phyloP scores from a whole-genome alignment of 2,888 invertebrate genomes.

The Xylota segnis region DNA sequence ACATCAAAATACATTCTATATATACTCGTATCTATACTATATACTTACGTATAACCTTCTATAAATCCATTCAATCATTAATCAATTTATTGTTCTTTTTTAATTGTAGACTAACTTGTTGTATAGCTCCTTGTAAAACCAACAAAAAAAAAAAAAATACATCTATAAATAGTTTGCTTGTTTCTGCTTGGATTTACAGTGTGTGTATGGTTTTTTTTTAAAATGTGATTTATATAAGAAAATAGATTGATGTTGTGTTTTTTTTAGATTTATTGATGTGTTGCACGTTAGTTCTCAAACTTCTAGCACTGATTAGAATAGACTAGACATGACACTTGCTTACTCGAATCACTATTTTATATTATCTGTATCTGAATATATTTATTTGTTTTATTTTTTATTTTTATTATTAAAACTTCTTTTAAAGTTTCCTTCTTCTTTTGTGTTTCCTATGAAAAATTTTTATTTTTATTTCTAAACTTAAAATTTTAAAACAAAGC shows the following conservation, averaged over 20 bases:
- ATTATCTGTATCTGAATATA: constrained; percentile 22
- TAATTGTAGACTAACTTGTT: constrained; percentile 63
- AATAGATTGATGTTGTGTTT: background rate
- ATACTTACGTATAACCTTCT: no score
- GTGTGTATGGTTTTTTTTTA: constrained; percentile 25
- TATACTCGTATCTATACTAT: background rate
- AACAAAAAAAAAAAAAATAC: constrained; percentile 2
- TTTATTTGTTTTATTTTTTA: background rate
- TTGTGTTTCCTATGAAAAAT: background rate
- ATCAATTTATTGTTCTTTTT: constrained; percentile 42
- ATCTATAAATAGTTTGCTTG: constrained; percentile 60
- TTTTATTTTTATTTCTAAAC: background rate
- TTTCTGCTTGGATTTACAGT: constrained; percentile 55
- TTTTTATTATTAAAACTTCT: no score
- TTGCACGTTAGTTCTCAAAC: constrained; percentile 1
- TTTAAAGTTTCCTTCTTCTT: background rate
- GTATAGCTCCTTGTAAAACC: constrained; percentile 34
- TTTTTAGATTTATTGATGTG: constrained; percentile 6
- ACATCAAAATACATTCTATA: constrained; percentile 19
- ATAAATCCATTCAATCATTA: constrained; percentile 11
- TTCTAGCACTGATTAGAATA: constrained; percentile 1
- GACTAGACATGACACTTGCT: background rate
- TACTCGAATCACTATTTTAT: background rate
- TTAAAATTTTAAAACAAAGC: background rate
- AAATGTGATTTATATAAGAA: background rate